Conservation (phyloP, 2,113 vertebrate genomes). For the Chamaetylas fuelleborni region DNA sequence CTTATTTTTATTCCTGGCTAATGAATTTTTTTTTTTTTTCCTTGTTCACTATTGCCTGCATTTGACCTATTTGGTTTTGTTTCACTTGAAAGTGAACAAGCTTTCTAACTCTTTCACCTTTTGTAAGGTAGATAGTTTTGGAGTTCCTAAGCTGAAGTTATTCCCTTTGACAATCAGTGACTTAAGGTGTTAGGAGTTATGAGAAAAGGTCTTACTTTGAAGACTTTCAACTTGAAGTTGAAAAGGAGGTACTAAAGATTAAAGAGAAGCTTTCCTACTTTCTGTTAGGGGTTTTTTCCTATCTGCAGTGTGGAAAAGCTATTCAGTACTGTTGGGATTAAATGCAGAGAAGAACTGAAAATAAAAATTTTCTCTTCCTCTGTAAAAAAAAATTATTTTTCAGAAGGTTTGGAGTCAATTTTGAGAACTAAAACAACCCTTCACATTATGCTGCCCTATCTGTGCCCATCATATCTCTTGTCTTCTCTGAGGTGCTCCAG, state of each 20-base stretch:
- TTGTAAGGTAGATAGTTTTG: neutral
- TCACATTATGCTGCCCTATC: neutral
- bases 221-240: neutral
- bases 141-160: neutral
- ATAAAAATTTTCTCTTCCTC: neutral
- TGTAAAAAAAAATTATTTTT: neutral
- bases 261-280: neutral
- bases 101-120: neutral
- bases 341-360: neutral
- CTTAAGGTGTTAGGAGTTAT: neutral
- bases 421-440: neutral
- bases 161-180: neutral
- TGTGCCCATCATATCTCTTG: neutral
- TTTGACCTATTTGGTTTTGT: neutral
- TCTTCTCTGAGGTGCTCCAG: neutral
- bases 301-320: neutral
- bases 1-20: neutral
- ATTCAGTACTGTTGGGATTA: neutral
- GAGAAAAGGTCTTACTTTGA: neutral
- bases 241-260: neutral
- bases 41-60: neutral
- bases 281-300: neutral
- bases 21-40: neutral
- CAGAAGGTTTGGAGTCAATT: neutral
- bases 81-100: neutral